phyloP scores from a whole-genome alignment of 2,113 vertebrate genomes.

The Pipa parva region DNA sequence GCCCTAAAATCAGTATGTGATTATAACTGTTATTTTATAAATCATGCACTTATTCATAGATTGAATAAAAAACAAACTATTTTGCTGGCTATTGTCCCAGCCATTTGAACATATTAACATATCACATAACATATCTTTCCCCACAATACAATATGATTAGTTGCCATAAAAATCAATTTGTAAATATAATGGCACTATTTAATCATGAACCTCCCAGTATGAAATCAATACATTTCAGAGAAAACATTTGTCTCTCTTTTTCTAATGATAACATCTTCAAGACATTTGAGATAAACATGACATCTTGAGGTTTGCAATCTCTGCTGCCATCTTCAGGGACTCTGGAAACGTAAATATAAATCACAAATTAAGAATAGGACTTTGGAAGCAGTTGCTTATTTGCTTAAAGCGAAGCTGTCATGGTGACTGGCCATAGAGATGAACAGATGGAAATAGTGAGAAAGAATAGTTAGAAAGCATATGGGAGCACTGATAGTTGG shows the following conservation, averaged over 20 bases:
- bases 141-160: slow-evolving; percentile 44
- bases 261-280: slow-evolving; percentile 19
- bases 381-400: not conserved
- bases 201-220: slow-evolving; percentile 52
- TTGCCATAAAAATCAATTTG: slow-evolving; percentile 49
- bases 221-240: slow-evolving; percentile 50
- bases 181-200: slow-evolving; percentile 46
- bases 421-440: not conserved
- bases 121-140: slow-evolving; percentile 39
- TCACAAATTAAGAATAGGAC: not conserved
- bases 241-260: slow-evolving; percentile 43
- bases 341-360: not conserved
- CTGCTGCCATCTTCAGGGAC: slow-evolving; percentile 66
- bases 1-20: no score
- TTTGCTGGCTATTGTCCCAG: slow-evolving; percentile 15
- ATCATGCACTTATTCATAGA: no score
- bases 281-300: slow-evolving; percentile 16
- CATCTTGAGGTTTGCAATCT: slow-evolving; percentile 47
- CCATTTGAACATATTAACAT: slow-evolving; percentile 36
- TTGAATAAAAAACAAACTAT: slow-evolving; percentile 19
- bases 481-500: not conserved
- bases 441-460: not conserved
- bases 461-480: not conserved
- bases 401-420: not conserved
- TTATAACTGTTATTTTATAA: no score